Conservation (phyloP, 1,140 invertebrate species). For the Hylaeus anthracinus region DNA sequence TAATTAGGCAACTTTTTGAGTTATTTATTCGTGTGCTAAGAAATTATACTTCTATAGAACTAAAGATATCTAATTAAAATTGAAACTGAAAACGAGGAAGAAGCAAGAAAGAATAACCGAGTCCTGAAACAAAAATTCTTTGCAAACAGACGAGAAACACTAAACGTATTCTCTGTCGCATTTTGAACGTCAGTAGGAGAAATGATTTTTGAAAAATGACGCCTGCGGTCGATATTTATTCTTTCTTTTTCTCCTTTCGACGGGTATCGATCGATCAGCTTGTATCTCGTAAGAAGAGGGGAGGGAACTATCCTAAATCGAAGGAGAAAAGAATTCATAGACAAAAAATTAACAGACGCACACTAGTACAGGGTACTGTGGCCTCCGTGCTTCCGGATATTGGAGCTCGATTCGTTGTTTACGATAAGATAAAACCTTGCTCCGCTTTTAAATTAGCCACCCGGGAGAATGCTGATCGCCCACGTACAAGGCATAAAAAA, state of each 20-base stretch:
- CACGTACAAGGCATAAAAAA: constrained; percentile 27
- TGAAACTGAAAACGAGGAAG: too few relatives aligned
- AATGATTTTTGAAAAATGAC: constrained; percentile 16
- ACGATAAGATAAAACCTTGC: constrained; percentile 30
- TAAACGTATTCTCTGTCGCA: too few relatives aligned
- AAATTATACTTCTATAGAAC: too few relatives aligned
- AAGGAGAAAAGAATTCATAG: background rate
- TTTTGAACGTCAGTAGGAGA: too few relatives aligned
- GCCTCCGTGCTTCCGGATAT: constrained; percentile 35
- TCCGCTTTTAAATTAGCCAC: constrained; percentile 43
- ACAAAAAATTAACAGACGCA: background rate
- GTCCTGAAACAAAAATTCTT: too few relatives aligned
- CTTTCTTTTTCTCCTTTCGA: too few relatives aligned
- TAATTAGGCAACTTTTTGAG: too few relatives aligned
- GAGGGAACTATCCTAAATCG: background rate
- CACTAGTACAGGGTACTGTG: too few relatives aligned
- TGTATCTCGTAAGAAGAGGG: background rate
- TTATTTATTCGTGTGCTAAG: too few relatives aligned
- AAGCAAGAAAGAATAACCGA: too few relatives aligned
- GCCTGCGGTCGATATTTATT: background rate
- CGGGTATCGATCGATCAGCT: background rate
- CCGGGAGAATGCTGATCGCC: constrained; percentile 41
- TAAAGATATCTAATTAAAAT: too few relatives aligned
- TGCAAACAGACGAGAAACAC: too few relatives aligned
- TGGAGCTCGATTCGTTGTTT: constrained; percentile 29